Conservation (phyloP, 2,113 vertebrate genomes). For the Cygnus atratus region DNA sequence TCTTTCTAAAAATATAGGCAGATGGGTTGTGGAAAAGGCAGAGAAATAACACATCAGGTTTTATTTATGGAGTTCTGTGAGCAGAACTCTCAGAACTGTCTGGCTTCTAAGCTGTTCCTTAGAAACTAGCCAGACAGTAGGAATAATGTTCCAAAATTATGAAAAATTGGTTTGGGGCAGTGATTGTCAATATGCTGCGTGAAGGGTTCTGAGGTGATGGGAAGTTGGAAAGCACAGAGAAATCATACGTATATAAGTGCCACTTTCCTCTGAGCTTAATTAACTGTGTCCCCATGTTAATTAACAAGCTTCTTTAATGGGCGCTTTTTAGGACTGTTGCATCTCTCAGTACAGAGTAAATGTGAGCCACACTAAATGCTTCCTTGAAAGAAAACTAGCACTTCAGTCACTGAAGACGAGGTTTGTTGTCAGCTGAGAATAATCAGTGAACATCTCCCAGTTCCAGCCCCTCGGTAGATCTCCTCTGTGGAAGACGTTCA, state of each 20-base stretch:
- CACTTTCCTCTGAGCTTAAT: background rate
- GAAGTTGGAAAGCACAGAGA: background rate
- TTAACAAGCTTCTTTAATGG: background rate
- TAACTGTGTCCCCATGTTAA: background rate
- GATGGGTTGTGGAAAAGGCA: background rate
- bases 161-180: background rate
- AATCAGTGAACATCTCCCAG: background rate
- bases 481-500: conserved; percentile 10
- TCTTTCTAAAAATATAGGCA: background rate
- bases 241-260: background rate
- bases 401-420: background rate
- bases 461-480: background rate
- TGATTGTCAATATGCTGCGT: background rate
- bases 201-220: background rate
- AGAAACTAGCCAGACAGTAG: background rate
- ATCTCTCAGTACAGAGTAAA: background rate
- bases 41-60: background rate
- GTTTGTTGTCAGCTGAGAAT: background rate
- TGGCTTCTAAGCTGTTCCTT: background rate
- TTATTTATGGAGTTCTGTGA: background rate
- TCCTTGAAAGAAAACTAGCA: background rate
- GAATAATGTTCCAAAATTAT: background rate
- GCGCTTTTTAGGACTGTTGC: background rate
- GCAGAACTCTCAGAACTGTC: background rate
- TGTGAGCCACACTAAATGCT: background rate